A percentile compares a stretch with the other conserved stretches of the same genome.
Evolutionary conservation across 2,888 invertebrate species (phyloP).

Genomic region (Tetragonula carbonaria): DNA sequence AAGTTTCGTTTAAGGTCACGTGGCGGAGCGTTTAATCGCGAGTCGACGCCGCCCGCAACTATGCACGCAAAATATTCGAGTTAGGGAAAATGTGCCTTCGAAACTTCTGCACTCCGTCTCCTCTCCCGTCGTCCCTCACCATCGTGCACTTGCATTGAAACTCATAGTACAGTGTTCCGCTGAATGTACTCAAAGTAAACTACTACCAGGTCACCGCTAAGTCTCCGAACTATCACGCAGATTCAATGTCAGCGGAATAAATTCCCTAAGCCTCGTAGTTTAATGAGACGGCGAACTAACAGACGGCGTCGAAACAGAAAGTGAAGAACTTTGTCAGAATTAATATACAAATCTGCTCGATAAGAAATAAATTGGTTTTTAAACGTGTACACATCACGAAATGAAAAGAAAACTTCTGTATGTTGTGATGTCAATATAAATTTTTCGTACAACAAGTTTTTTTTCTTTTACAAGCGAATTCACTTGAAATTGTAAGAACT

Average conservation of each 20-base stretch:
- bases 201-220: slow-evolving; percentile 57
- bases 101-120: slow-evolving; percentile 39
- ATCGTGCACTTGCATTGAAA: slow-evolving; percentile 55
- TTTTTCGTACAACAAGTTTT: too few relatives aligned
- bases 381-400: too few relatives aligned
- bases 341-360: background rate
- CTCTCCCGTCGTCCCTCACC: background rate
- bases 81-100: slow-evolving; percentile 50
- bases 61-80: slow-evolving; percentile 55
- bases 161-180: slow-evolving; percentile 61
- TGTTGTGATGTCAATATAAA: too few relatives aligned
- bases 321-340: slow-evolving; percentile 1
- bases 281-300: background rate
- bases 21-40: slow-evolving; percentile 60
- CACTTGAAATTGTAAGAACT: too few relatives aligned
- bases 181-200: slow-evolving; percentile 61
- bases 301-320: slow-evolving; percentile 7
- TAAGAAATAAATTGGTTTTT: background rate
- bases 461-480: too few relatives aligned
- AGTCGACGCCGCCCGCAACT: slow-evolving; percentile 42
- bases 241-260: slow-evolving; percentile 58
- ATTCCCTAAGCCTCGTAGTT: slow-evolving; percentile 40
- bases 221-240: slow-evolving; percentile 50
- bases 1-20: slow-evolving; percentile 57
- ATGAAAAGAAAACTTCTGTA: too few relatives aligned